Conservation (phyloP, 2,888 invertebrate species). For the Cerceris rybyensis region DNA sequence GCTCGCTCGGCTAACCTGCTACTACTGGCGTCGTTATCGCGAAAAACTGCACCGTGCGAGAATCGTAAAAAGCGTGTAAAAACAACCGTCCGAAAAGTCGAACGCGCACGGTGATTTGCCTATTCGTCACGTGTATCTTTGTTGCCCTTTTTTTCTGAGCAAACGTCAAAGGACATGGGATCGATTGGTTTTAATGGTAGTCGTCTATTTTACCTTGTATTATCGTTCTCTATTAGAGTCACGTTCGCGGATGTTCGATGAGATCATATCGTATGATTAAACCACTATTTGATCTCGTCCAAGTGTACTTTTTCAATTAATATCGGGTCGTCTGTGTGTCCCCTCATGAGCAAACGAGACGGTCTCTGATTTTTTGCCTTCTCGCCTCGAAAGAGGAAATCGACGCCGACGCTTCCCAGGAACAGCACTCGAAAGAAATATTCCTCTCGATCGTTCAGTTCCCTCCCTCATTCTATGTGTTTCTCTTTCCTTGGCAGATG, state of each 20-base stretch:
- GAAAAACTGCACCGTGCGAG: slow-evolving; percentile 23
- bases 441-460: slow-evolving; percentile 47
- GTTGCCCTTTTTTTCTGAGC: not conserved
- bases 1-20: slow-evolving; percentile 50
- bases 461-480: slow-evolving; percentile 22
- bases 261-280: no score
- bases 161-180: not conserved
- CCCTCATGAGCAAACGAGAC: slow-evolving; percentile 41
- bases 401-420: slow-evolving; percentile 68
- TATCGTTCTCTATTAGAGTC: not conserved
- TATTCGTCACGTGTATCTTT: not conserved
- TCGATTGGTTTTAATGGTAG: not conserved
- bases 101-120: slow-evolving; percentile 1
- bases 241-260: not conserved
- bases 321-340: slow-evolving; percentile 16
- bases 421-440: slow-evolving; percentile 56
- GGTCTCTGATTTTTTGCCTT: slow-evolving; percentile 41
- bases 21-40: slow-evolving; percentile 28
- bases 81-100: slow-evolving; percentile 27
- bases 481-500: slow-evolving; percentile 62
- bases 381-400: slow-evolving; percentile 62
- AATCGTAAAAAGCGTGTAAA: slow-evolving; percentile 19
- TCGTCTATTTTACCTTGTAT: not conserved
- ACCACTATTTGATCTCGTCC: no score
- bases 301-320: not conserved